These are phyloP conservation scores for Caenorhabditis sulstoni DNA, from an alignment of 2,888 invertebrate species.

Conservation along the genomic window DNA sequence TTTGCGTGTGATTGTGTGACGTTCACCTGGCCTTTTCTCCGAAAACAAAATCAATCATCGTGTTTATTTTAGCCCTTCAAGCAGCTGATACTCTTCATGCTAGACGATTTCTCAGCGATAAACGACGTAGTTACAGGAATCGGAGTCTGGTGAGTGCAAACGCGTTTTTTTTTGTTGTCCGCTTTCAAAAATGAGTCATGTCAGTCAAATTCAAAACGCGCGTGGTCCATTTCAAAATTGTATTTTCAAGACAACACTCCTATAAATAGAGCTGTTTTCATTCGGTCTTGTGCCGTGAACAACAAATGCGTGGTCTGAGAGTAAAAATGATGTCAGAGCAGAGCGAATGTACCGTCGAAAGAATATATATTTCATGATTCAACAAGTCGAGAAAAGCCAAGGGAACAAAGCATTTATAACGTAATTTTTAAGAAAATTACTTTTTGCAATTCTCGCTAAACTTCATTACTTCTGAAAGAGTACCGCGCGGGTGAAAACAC, in stretches of 20 bases:
- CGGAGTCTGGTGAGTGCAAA: conserved; percentile 62
- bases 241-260: conserved; percentile 1
- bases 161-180: background rate
- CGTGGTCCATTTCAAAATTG: conserved; percentile 2
- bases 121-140: conserved; percentile 65
- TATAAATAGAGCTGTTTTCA: conserved; percentile 17
- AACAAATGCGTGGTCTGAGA: conserved; percentile 9
- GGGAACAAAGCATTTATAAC: background rate
- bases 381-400: background rate
- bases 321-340: conserved; percentile 29
- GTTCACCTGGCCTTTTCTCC: background rate
- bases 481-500: background rate
- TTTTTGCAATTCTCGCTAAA: background rate
- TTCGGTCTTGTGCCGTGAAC: conserved; percentile 27
- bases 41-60: background rate
- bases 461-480: background rate
- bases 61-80: conserved; percentile 50
- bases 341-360: background rate
- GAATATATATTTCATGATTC: background rate
- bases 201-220: background rate
- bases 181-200: background rate
- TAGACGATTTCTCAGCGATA: conserved; percentile 62
- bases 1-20: background rate
- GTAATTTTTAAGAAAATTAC: conserved; percentile 5
- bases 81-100: conserved; percentile 60